Conservation (phyloP, 2,888 invertebrate genomes). For the Cenopis cana region DNA sequence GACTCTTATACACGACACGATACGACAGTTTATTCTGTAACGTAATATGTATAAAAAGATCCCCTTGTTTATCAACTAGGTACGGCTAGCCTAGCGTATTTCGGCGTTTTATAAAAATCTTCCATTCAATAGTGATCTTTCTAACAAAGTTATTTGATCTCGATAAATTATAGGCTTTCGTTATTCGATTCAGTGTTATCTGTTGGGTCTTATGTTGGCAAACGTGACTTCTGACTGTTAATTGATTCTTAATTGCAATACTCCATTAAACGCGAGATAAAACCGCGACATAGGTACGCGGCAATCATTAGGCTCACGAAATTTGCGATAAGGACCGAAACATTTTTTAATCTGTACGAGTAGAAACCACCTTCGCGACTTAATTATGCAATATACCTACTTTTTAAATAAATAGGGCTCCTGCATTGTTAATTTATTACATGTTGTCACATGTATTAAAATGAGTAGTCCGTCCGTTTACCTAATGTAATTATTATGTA, state of each 20-base stretch:
- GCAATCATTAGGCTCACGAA: constrained; percentile 60
- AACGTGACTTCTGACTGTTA: constrained; percentile 75
- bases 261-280: constrained; percentile 75
- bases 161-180: constrained; percentile 21
- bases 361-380: constrained; percentile 7
- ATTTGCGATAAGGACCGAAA: constrained; percentile 64
- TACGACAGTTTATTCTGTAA: neutral
- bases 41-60: neutral
- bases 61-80: neutral
- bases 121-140: neutral
- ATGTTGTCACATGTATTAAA: neutral
- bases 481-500: neutral
- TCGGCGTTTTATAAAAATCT: neutral
- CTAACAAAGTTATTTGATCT: constrained; percentile 1
- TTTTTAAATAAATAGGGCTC: constrained; percentile 3
- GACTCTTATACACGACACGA: neutral
- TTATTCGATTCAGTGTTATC: constrained; percentile 55
- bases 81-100: neutral
- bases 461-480: neutral
- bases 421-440: constrained; percentile 9
- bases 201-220: constrained; percentile 64
- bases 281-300: constrained; percentile 64
- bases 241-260: constrained; percentile 84
- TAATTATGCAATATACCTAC: constrained; percentile 14
- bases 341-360: neutral